Evolutionary conservation across 2,888 invertebrate genomes (phyloP), one percentile per base, ranked within the genome.

Genomic region (Dicyrtoma fusca): DNA sequence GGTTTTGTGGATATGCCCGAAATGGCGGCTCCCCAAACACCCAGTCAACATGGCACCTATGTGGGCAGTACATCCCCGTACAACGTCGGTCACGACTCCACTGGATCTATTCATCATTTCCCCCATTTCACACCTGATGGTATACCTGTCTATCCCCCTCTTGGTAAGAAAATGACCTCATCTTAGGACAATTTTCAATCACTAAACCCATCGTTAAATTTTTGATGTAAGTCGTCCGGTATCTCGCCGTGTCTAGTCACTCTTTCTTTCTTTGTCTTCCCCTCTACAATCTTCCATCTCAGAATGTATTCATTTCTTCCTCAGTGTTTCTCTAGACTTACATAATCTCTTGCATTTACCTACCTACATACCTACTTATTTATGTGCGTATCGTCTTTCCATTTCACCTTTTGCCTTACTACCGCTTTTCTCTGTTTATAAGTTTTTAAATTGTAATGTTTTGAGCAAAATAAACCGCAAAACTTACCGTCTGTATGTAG

Each of bases 21-120:
- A 70, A 76, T 79, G 64, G 75, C 75, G 59, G 77, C 74, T 62
- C 80, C 80, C 44, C 76, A 76, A 92, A 84, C 92, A 92, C 79
- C 94, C 92, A 13, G 87, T 92, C 76, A 92, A 92, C 82, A 88
- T 92, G 86, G 91, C 91, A 88, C 92, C 82, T 93, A 93, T 75
- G 87, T 86, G 80, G 93, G 92, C 82, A 92, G 91, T 61, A 90
- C 92, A 13, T 77, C 75, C 42, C 90, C 90, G 82, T 91, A 87
- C 75, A 87, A 90, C 84, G 91, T 86, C 83, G 89, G 85, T 81
- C 84, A 82, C 83, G 88, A 79, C 17, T 82, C 82, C 6, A 84
- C 82, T 80, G 85, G 81, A 57, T 75, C 78, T 53, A 78, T 78
- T 44, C 80, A 80, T 76, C 80, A 80, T 73, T 80, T 80, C 66